Percentiles rank a stretch among this genome's conserved stretches.
Conservation (phyloP, 2,113 vertebrate species). For the Monarcha castaneiventris region DNA sequence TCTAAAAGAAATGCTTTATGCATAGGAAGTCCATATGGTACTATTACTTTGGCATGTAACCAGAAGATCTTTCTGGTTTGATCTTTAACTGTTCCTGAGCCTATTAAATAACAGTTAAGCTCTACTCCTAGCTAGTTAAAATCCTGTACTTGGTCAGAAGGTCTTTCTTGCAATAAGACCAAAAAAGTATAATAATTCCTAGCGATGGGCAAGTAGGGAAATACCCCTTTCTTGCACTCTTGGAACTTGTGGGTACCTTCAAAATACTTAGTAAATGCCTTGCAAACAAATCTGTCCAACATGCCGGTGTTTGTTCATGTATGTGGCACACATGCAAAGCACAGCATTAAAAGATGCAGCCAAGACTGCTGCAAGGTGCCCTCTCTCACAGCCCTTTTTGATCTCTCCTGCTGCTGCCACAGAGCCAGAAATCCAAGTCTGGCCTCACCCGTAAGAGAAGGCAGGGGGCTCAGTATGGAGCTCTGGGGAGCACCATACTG, state of each 20-base stretch:
- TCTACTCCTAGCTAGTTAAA: constrained; percentile 38
- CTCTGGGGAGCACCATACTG: not conserved
- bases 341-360: not conserved
- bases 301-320: not conserved
- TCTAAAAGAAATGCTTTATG: not conserved
- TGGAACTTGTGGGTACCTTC: not conserved
- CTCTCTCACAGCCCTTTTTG: not conserved
- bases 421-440: not conserved
- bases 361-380: not conserved
- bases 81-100: constrained; percentile 10
- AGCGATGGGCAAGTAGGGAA: not conserved
- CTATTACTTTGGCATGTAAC: not conserved
- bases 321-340: not conserved
- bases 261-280: not conserved
- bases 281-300: not conserved
- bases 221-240: not conserved
- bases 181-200: not conserved
- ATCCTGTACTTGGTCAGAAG: not conserved
- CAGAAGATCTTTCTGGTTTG: not conserved
- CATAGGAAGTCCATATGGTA: not conserved
- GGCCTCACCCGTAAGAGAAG: not conserved
- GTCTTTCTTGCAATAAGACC: not conserved
- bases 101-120: constrained; percentile 26
- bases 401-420: not conserved
- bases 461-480: not conserved